Conservation (phyloP, 2,888 invertebrate species). For the Orchesellides sinensis region DNA sequence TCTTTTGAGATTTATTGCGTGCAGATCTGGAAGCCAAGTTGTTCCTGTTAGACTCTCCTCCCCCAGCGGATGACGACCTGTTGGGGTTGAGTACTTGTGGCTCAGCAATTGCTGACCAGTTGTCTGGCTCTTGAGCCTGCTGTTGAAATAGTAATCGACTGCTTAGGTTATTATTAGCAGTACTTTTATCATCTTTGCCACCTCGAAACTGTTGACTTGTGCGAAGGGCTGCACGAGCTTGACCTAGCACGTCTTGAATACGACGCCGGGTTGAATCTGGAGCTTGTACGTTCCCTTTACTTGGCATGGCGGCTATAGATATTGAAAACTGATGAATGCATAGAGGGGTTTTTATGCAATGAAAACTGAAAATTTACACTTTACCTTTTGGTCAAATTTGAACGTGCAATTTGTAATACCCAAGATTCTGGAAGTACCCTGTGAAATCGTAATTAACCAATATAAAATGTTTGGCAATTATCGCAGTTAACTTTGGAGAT, state of each 20-base stretch:
- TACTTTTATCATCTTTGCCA: neutral
- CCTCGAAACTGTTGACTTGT: constrained; percentile 59
- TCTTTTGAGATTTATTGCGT: neutral
- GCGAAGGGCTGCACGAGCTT: constrained; percentile 49
- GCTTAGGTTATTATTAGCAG: constrained; percentile 23
- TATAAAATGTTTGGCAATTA: too few relatives aligned
- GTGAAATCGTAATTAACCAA: too few relatives aligned
- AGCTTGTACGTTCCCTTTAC: neutral
- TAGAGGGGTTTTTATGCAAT: too few relatives aligned
- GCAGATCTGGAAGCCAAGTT: neutral
- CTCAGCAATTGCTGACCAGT: constrained; percentile 15
- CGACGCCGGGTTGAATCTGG: constrained; percentile 21
- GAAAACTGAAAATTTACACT: too few relatives aligned
- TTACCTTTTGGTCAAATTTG: too few relatives aligned
- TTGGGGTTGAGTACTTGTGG: neutral
- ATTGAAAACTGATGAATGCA: too few relatives aligned
- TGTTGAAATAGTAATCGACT: constrained; percentile 32
- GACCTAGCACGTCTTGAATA: constrained; percentile 56
- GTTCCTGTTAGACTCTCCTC: constrained; percentile 1
- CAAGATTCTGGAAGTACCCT: too few relatives aligned
- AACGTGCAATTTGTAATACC: too few relatives aligned
- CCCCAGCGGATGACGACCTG: neutral
- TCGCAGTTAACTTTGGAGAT: too few relatives aligned
- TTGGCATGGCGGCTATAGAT: too few relatives aligned
- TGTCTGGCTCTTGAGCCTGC: constrained; percentile 30